phyloP scores from a whole-genome alignment of 1,140 invertebrate species.

The Aculops lycopersici region DNA sequence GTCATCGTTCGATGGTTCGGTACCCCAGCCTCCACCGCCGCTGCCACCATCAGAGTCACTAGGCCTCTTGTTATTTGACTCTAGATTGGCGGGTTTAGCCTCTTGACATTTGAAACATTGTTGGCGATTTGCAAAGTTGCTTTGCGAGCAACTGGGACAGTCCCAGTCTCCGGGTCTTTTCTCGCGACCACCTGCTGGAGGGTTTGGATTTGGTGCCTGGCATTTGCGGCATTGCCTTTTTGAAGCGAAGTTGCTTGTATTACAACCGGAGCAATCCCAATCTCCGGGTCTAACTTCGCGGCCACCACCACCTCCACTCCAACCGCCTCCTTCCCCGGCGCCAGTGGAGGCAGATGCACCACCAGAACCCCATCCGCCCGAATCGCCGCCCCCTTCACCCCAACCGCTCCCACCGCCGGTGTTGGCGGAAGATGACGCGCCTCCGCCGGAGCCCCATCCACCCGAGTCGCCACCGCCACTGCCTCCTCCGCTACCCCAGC shows the following conservation, averaged over 20 bases:
- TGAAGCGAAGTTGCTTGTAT: slow-evolving; percentile 12
- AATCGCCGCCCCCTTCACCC: slow-evolving; percentile 5
- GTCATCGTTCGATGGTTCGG: not conserved
- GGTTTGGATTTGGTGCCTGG: no score
- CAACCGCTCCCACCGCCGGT: slow-evolving; percentile 10
- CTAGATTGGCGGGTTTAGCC: no score
- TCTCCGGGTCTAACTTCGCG: no score
- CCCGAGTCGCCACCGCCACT: slow-evolving; percentile 6
- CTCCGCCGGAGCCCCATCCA: slow-evolving; percentile 8
- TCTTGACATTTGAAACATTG: no score
- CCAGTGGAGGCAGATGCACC: no score
- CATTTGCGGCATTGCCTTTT: no score
- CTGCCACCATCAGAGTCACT: slow-evolving; percentile 8
- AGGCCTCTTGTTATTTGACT: no score
- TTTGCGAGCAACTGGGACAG: no score
- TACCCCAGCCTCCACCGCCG: slow-evolving; percentile 8
- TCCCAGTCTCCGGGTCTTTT: no score
- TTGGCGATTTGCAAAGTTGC: no score
- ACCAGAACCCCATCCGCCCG: slow-evolving; percentile 7
- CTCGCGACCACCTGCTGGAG: no score
- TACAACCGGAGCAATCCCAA: slow-evolving; percentile 12
- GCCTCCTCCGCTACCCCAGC: slow-evolving; percentile 9
- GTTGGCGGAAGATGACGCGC: no score
- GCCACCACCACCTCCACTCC: slow-evolving; percentile 5
- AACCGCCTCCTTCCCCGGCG: slow-evolving; percentile 10